These are phyloP conservation scores for Chlorodrepanis virens DNA, from an alignment of 2,113 vertebrate species.

Conservation along the genomic window DNA sequence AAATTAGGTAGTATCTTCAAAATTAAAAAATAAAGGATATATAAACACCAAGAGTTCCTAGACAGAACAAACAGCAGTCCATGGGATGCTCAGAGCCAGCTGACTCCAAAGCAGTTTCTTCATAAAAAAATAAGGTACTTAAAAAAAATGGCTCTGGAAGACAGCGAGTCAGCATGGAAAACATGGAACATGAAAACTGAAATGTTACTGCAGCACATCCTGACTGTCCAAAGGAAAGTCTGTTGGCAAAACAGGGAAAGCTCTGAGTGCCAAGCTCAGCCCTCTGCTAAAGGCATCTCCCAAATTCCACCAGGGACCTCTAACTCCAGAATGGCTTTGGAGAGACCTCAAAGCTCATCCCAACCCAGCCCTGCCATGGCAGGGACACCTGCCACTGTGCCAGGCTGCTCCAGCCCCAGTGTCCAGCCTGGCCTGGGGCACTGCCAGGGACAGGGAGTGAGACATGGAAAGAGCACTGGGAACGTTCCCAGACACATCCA, in stretches of 20 bases:
- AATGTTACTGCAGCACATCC: not conserved
- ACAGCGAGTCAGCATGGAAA: not conserved
- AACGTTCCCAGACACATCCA: not conserved
- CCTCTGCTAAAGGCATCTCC: not conserved
- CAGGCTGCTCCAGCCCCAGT: not conserved
- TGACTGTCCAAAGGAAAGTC: not conserved
- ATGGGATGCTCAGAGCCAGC: not conserved
- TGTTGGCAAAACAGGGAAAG: not conserved
- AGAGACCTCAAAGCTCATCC: accelerated
- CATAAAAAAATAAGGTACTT: not conserved
- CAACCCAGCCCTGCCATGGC: not conserved
- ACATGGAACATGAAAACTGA: not conserved
- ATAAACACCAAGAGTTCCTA: not conserved
- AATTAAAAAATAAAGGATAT: not conserved
- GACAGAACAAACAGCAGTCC: not conserved
- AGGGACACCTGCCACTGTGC: not conserved
- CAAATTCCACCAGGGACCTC: not conserved
- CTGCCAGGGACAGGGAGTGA: not conserved
- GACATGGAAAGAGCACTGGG: not conserved
- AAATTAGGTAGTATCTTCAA: not conserved
- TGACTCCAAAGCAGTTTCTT: not conserved
- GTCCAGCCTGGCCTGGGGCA: accelerated
- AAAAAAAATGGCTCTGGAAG: not conserved
- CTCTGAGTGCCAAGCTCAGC: not conserved
- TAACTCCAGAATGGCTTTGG: not conserved